phyloP scores from a whole-genome alignment of 2,888 invertebrate genomes.

The Slavum lentiscoides region DNA sequence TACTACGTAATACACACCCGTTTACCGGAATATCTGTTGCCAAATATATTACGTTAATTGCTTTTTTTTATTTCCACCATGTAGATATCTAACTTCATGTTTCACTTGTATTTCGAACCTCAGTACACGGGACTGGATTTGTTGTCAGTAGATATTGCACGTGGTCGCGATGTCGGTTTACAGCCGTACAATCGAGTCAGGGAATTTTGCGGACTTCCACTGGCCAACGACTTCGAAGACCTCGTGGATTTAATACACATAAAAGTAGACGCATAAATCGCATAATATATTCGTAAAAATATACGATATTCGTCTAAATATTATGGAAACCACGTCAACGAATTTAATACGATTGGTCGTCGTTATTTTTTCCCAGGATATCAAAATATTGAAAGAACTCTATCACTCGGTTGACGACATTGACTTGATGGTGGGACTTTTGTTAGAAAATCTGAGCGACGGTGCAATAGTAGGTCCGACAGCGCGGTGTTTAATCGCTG shows the following conservation, averaged over 20 bases:
- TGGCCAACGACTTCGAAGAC: constrained; percentile 76
- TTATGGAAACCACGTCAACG: neutral
- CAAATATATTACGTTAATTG: neutral
- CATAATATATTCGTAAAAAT: neutral
- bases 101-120: neutral
- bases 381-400: constrained; percentile 66
- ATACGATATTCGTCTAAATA: neutral
- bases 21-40: neutral
- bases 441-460: constrained; percentile 68
- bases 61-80: constrained; percentile 59
- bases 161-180: constrained; percentile 87
- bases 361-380: constrained; percentile 62
- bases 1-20: neutral
- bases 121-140: constrained; percentile 74
- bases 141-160: constrained; percentile 89
- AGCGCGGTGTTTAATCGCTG: constrained; percentile 73
- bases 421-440: constrained; percentile 75
- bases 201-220: constrained; percentile 84
- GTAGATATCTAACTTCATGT: constrained; percentile 84
- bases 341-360: neutral
- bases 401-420: constrained; percentile 73
- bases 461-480: constrained; percentile 74
- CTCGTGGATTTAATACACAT: constrained; percentile 86
- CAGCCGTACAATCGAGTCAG: constrained; percentile 91
- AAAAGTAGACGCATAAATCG: constrained; percentile 65